These are phyloP conservation scores for Dorcus parallelipipedus DNA, from an alignment of 2,888 invertebrate species.

Conservation along the genomic window DNA sequence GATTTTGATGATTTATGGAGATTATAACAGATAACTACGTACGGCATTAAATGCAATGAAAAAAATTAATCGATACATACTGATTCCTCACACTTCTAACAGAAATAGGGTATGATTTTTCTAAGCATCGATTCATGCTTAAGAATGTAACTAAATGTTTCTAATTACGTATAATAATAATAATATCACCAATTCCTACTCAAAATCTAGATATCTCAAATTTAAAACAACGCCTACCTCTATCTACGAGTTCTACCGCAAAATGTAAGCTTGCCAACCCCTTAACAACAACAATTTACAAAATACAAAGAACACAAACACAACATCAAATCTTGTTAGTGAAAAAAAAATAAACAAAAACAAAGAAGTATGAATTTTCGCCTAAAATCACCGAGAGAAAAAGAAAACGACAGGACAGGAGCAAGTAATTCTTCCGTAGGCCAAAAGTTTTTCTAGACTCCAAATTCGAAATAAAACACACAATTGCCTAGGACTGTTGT, in stretches of 20 bases:
- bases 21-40: too few species aligned
- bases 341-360: slow-evolving; percentile 28
- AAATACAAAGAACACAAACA: slow-evolving; percentile 53
- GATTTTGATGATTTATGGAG: too few species aligned
- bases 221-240: slow-evolving; percentile 16
- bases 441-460: too few species aligned
- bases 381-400: too few species aligned
- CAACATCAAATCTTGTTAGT: slow-evolving; percentile 28
- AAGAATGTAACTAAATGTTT: slow-evolving; percentile 5
- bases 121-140: slow-evolving; percentile 15
- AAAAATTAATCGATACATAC: too few species aligned
- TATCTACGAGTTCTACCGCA: slow-evolving; percentile 36
- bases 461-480: too few species aligned
- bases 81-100: too few species aligned
- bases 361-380: neutral
- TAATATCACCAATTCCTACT: slow-evolving; percentile 7
- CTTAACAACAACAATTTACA: slow-evolving; percentile 46
- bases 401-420: too few species aligned
- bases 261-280: slow-evolving; percentile 50
- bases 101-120: neutral
- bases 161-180: slow-evolving; percentile 5
- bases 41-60: too few species aligned
- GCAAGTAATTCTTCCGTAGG: too few species aligned
- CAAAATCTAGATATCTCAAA: slow-evolving; percentile 9
- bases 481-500: too few species aligned